These are phyloP conservation scores for Penaeus vannamei DNA, from an alignment of 1,140 invertebrate species.

Conservation along the genomic window DNA sequence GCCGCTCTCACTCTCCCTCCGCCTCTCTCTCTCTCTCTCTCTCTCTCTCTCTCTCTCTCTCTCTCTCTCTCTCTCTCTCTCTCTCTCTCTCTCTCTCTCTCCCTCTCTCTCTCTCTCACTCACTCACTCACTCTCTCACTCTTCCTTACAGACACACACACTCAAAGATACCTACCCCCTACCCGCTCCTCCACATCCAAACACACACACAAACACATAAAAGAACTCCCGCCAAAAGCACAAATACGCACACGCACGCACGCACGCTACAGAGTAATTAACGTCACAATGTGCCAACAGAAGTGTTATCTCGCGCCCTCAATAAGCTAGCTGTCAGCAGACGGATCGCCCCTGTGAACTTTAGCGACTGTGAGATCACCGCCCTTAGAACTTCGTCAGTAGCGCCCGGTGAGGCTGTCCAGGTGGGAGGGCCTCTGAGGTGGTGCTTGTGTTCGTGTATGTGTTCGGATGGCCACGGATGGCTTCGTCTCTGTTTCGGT, in stretches of 20 bases:
- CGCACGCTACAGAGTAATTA: too few species aligned
- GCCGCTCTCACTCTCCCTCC: neutral
- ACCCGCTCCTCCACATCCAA: neutral
- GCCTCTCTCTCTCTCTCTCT: neutral
- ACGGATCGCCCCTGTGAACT: too few species aligned
- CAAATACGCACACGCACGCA: too few species aligned
- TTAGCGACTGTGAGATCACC: too few species aligned
- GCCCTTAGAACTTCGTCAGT: too few species aligned
- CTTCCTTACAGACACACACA: constrained; percentile 5
- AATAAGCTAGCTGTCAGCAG: too few species aligned
- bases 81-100: neutral
- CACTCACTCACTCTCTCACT: neutral
- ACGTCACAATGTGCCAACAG: too few species aligned
- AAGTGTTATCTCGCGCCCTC: too few species aligned
- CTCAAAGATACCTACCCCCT: neutral
- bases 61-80: neutral
- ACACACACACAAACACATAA: neutral
- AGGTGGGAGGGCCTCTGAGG: too few species aligned
- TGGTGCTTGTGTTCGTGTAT: too few species aligned
- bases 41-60: neutral
- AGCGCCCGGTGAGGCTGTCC: too few species aligned
- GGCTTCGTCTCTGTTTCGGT: neutral
- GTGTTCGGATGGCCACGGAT: neutral
- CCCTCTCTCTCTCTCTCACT: neutral
- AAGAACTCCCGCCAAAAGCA: too few species aligned